phyloP scores from a whole-genome alignment of 2,113 vertebrate species.

The Pelusios castaneus region DNA sequence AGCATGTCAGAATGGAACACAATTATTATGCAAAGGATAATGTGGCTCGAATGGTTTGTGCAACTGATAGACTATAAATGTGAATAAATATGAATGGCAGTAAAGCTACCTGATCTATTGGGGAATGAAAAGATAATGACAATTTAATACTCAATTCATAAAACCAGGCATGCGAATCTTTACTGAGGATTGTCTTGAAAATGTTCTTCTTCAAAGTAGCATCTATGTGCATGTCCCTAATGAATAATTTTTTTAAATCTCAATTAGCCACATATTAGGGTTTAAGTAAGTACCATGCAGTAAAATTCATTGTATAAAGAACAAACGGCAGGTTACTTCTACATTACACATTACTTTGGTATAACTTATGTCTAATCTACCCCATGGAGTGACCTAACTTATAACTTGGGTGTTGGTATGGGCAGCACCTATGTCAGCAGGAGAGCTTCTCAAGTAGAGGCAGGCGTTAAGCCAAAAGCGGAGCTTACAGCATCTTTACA shows the following conservation, averaged over 20 bases:
- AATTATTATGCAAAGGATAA: conserved; percentile 7
- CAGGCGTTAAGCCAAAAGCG: too few relatives aligned
- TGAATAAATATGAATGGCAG: not conserved
- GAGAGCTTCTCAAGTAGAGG: too few relatives aligned
- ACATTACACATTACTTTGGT: too few relatives aligned
- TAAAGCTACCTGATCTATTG: not conserved
- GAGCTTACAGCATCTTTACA: too few relatives aligned
- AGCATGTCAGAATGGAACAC: conserved; percentile 28
- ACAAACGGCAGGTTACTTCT: not conserved
- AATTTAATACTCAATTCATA: not conserved
- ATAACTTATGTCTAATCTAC: too few relatives aligned
- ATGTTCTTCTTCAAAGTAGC: not conserved
- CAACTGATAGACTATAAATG: not conserved
- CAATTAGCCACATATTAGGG: not conserved
- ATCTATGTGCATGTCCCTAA: not conserved
- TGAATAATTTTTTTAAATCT: not conserved
- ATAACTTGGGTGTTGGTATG: too few relatives aligned
- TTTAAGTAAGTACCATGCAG: not conserved
- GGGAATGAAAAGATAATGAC: not conserved
- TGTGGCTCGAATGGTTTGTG: not conserved
- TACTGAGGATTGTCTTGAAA: not conserved
- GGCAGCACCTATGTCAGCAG: too few relatives aligned
- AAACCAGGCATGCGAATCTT: not conserved
- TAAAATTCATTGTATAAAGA: not conserved
- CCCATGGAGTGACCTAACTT: too few relatives aligned